A percentile compares a stretch with the other conserved stretches of the same genome.
Evolutionary conservation across 2,113 vertebrate species (phyloP).

Genomic region (Amazona vittata): DNA sequence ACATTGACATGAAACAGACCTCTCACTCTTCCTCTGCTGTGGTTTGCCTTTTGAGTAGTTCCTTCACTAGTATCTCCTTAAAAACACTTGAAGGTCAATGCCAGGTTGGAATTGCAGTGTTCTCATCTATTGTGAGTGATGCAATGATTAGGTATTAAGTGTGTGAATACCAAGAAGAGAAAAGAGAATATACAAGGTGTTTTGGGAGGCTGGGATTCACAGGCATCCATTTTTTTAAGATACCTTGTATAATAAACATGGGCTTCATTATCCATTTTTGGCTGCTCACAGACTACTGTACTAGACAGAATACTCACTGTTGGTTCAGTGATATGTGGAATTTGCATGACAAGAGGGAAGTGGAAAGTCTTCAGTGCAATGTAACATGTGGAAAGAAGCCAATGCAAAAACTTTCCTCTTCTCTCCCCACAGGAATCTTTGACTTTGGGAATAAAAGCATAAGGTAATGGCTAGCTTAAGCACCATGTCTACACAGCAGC

Average conservation of each 20-base stretch:
- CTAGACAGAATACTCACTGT: background rate
- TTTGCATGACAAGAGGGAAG: background rate
- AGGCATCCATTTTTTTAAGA: background rate
- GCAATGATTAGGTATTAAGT: background rate
- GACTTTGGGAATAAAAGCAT: background rate
- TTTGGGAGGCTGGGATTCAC: slow-evolving; percentile 56
- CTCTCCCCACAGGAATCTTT: background rate
- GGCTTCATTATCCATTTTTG: slow-evolving; percentile 8
- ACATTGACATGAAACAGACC: slow-evolving; percentile 50
- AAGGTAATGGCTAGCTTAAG: background rate
- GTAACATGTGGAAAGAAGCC: background rate
- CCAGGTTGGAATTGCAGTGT: slow-evolving; percentile 16
- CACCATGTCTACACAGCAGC: background rate
- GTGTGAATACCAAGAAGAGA: background rate
- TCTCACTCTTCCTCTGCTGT: background rate
- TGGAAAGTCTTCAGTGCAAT: background rate
- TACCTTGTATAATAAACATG: background rate
- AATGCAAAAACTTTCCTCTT: background rate
- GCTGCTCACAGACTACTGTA: background rate
- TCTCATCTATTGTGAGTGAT: slow-evolving; percentile 38
- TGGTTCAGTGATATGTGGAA: background rate
- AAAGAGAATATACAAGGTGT: slow-evolving; percentile 35
- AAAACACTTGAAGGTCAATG: slow-evolving; percentile 41
- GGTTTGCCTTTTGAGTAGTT: slow-evolving; percentile 9
- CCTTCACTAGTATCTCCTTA: slow-evolving; percentile 27